Percentiles rank a stretch among this genome's conserved stretches.
Evolutionary conservation across 2,797 vertebrate species (phyloP).

Genomic region (Ctenopoma kingsleyae): DNA sequence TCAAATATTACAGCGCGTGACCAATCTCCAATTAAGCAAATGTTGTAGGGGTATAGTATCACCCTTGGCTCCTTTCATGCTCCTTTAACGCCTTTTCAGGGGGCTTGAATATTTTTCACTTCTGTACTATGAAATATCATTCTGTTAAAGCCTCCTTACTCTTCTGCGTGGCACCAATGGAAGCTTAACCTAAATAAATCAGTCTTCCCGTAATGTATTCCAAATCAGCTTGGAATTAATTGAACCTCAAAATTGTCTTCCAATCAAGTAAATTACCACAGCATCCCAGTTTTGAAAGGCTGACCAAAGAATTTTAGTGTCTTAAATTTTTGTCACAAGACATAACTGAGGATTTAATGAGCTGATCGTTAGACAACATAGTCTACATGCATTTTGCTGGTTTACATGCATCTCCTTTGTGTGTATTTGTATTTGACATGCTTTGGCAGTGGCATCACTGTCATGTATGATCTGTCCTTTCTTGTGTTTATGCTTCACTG

Average conservation of each 20-base stretch:
- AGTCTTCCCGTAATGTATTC: slow-evolving; percentile 77
- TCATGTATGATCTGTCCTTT: slow-evolving; percentile 32
- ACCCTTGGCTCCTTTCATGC: slow-evolving; percentile 83
- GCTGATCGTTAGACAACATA: slow-evolving; percentile 47
- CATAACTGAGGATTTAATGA: slow-evolving; percentile 59
- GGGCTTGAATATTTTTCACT: slow-evolving; percentile 75
- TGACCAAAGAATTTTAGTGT: slow-evolving; percentile 70
- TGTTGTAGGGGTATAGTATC: slow-evolving; percentile 83
- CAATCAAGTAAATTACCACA: slow-evolving; percentile 73
- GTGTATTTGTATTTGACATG: slow-evolving; percentile 13
- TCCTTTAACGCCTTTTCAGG: slow-evolving; percentile 79
- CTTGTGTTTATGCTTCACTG: slow-evolving; percentile 48
- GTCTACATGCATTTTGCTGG: slow-evolving; percentile 9
- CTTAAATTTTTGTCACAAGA: slow-evolving; percentile 51
- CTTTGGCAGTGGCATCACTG: slow-evolving; percentile 33
- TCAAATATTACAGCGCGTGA: slow-evolving; percentile 85
- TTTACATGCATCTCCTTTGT: slow-evolving; percentile 50
- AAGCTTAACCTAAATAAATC: slow-evolving; percentile 87
- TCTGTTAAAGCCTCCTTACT: slow-evolving; percentile 72
- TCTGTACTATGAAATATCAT: slow-evolving; percentile 70
- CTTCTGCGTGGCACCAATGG: slow-evolving; percentile 58
- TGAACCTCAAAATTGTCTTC: slow-evolving; percentile 71
- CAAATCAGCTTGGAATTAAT: slow-evolving; percentile 75
- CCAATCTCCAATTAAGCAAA: slow-evolving; percentile 88
- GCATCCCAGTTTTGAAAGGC: slow-evolving; percentile 61